These are phyloP conservation scores for Nomada flava DNA, from an alignment of 2,888 invertebrate species.

Conservation along the genomic window DNA sequence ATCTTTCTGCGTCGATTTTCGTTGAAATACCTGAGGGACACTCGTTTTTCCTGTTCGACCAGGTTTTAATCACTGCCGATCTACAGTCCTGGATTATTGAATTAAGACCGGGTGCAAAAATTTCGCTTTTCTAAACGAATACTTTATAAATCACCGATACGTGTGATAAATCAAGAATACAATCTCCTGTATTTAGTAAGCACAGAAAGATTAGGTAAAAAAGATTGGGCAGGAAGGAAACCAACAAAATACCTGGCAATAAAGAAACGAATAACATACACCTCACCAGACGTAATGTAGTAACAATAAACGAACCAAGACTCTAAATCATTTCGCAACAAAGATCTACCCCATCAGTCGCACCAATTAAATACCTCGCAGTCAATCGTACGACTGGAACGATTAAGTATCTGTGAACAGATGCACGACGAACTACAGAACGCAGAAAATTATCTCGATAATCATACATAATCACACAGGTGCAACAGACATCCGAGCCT, in stretches of 20 bases:
- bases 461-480: not conserved
- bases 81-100: too few relatives aligned
- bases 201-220: too few relatives aligned
- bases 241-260: too few relatives aligned
- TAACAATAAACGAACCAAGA: too few relatives aligned
- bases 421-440: not conserved
- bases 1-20: not conserved
- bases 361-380: not conserved
- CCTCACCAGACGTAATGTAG: too few relatives aligned
- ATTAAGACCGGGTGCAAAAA: too few relatives aligned
- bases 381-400: not conserved
- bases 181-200: too few relatives aligned
- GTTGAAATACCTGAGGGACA: not conserved
- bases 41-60: not conserved
- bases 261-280: too few relatives aligned
- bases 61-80: not conserved
- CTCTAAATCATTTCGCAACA: not conserved
- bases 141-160: too few relatives aligned
- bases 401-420: constrained; percentile 4
- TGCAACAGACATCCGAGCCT: not conserved
- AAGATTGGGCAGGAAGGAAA: too few relatives aligned
- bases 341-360: not conserved
- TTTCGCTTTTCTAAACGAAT: too few relatives aligned
- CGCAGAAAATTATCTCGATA: not conserved
- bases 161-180: too few relatives aligned